Evolutionary conservation across 2,113 vertebrate species (phyloP).

Genomic region (Cephalophus harveyi): DNA sequence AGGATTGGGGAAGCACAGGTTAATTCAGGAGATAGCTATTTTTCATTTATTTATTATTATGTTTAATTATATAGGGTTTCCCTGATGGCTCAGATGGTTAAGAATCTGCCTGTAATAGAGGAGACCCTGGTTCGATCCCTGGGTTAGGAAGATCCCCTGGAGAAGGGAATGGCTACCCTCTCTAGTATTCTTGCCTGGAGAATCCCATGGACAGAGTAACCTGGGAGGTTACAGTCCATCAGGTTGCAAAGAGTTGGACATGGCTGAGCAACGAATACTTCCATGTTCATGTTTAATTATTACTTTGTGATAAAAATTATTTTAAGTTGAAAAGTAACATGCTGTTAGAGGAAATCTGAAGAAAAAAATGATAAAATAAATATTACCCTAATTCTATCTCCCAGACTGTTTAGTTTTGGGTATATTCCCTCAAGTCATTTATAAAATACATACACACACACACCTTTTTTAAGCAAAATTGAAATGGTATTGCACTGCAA

Average conservation of each 20-base stretch:
- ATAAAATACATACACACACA: background rate
- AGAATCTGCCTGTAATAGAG: background rate
- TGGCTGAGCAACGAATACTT: background rate
- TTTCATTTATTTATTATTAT: background rate
- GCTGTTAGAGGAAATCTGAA: background rate
- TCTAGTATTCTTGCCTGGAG: background rate
- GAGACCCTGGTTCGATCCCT: background rate
- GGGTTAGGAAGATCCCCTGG: background rate
- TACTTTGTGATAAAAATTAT: constrained; percentile 31
- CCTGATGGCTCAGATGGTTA: background rate
- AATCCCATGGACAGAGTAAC: background rate
- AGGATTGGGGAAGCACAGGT: background rate
- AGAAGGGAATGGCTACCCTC: background rate
- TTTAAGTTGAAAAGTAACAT: background rate
- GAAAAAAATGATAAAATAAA: background rate
- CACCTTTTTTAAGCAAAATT: background rate
- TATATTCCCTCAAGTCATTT: constrained; percentile 5
- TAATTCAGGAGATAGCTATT: background rate
- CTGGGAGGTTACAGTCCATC: background rate
- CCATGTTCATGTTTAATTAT: background rate
- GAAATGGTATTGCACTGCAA: background rate
- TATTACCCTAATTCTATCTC: background rate
- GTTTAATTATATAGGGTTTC: background rate
- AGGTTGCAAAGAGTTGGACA: background rate
- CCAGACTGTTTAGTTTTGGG: background rate